A percentile compares a stretch with the other conserved stretches of the same genome.
Evolutionary conservation across 2,888 invertebrate genomes (phyloP).

Genomic region (Dascillus cervinus): DNA sequence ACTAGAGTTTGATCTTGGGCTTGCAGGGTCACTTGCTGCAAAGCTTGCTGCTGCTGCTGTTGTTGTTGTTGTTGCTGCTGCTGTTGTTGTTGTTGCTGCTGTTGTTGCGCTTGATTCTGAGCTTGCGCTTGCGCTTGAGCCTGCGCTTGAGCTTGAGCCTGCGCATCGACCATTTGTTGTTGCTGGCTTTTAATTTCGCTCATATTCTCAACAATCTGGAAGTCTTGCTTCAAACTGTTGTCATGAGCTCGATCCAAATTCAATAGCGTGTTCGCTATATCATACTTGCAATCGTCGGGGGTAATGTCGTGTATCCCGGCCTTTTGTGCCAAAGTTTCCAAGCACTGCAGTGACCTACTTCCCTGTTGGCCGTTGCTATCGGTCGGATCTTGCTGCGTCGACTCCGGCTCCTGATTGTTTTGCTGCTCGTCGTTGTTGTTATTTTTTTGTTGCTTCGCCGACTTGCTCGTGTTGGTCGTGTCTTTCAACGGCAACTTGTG

Average conservation of each 20-base stretch:
- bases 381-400: conserved; percentile 31
- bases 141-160: conserved; percentile 36
- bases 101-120: conserved; percentile 22
- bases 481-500: conserved; percentile 40
- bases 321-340: conserved; percentile 65
- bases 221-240: conserved; percentile 22
- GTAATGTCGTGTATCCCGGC: conserved; percentile 57
- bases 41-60: conserved; percentile 49
- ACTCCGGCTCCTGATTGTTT: conserved; percentile 34
- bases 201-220: conserved; percentile 28
- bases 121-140: conserved; percentile 28
- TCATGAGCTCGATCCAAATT: conserved; percentile 53
- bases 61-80: conserved; percentile 47
- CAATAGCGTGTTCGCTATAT: conserved; percentile 56
- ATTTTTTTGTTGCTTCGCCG: conserved; percentile 29
- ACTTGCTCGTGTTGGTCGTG: conserved; percentile 36
- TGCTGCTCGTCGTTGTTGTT: conserved; percentile 30
- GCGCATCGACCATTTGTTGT: conserved; percentile 34
- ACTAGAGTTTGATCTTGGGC: conserved; percentile 42
- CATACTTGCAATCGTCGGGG: conserved; percentile 64
- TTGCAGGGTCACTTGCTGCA: conserved; percentile 53
- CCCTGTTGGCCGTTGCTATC: conserved; percentile 21
- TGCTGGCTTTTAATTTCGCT: conserved; percentile 37
- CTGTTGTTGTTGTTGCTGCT: conserved; percentile 35
- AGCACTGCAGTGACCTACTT: conserved; percentile 55